phyloP scores from a whole-genome alignment of 2,888 invertebrate species.

The Heliconius hortense region DNA sequence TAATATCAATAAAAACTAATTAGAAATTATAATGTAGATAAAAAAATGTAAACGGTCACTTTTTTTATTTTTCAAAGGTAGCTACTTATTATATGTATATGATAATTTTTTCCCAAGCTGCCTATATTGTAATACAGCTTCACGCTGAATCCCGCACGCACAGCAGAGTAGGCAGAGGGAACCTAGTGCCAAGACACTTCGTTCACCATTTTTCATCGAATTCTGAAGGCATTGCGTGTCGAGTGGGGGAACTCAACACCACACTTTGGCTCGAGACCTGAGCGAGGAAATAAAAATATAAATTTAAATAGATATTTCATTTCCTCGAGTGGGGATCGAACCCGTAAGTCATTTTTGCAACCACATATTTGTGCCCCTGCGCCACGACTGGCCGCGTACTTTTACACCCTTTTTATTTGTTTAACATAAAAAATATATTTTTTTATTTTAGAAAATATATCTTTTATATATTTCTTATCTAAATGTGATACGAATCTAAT shows the following conservation, averaged over 20 bases:
- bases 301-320: background rate
- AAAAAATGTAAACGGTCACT: no score
- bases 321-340: background rate
- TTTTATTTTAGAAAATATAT: conserved; percentile 15
- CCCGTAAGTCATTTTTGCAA: background rate
- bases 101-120: no score
- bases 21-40: no score
- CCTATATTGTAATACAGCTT: no score
- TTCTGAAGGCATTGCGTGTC: background rate
- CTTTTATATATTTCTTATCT: conserved; percentile 17
- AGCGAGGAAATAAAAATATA: background rate
- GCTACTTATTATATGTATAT: no score
- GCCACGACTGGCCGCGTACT: background rate
- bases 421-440: background rate
- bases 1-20: no score
- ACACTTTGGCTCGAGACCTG: background rate
- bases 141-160: no score
- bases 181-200: background rate
- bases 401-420: background rate
- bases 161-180: no score
- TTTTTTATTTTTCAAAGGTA: no score
- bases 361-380: background rate
- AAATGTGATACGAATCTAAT: conserved; percentile 26
- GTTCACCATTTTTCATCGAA: background rate
- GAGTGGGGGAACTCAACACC: background rate